Percentiles rank a stretch among this genome's conserved stretches.
Conservation (phyloP, 1,140 invertebrate genomes). For the Plectrocnemia conspersa region DNA sequence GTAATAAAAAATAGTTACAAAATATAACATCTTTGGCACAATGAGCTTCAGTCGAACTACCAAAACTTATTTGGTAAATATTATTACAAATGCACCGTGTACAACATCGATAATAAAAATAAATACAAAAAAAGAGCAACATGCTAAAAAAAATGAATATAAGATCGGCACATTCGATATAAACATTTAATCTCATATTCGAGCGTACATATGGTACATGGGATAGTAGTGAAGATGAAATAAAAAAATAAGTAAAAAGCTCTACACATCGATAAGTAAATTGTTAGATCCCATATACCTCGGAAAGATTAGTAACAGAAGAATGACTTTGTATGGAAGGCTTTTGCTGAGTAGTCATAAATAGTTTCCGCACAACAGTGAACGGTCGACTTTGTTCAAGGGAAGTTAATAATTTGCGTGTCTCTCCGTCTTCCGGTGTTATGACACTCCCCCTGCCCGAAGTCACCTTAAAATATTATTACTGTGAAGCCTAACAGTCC, state of each 20-base stretch:
- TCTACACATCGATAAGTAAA: not conserved
- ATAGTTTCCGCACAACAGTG: constrained; percentile 27
- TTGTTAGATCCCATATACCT: constrained; percentile 24
- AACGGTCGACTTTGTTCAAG: constrained; percentile 26
- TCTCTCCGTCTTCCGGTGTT: constrained; percentile 11
- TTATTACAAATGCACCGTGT: no score
- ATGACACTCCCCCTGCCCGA: constrained; percentile 8
- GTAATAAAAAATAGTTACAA: no score
- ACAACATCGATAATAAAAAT: no score
- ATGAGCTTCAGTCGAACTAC: no score
- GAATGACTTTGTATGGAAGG: constrained; percentile 25
- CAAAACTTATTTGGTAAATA: no score
- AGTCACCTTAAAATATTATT: constrained; percentile 14
- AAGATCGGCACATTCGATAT: no score
- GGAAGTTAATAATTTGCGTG: constrained; percentile 19
- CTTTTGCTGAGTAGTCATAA: constrained; percentile 15
- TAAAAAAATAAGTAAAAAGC: not conserved
- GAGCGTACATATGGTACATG: no score
- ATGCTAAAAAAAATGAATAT: no score
- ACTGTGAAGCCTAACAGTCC: constrained; percentile 1
- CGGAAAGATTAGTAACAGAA: constrained; percentile 30
- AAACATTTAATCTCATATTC: no score
- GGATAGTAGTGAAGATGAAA: no score
- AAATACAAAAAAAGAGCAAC: no score
- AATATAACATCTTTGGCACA: no score